These are phyloP conservation scores for Lateolabrax maculatus DNA, from an alignment of 2,797 vertebrate species.

Conservation along the genomic window DNA sequence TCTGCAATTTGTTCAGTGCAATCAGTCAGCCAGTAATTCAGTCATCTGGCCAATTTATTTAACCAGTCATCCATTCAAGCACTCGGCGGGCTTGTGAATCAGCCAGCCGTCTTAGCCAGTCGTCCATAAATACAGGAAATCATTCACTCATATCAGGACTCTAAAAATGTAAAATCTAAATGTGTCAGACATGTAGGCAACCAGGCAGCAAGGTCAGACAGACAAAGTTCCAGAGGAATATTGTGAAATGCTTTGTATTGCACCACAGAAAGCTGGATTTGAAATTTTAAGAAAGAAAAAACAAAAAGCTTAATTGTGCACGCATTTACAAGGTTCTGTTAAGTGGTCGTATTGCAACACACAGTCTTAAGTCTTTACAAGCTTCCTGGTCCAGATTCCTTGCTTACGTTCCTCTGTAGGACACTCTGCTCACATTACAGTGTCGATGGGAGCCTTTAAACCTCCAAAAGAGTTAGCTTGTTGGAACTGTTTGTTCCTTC, in stretches of 20 bases:
- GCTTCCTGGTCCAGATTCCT: neutral
- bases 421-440: neutral
- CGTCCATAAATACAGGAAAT: conserved; percentile 1
- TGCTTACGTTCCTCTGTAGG: neutral
- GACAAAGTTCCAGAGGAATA: neutral
- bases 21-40: conserved; percentile 27
- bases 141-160: neutral
- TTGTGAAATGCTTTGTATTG: too few species aligned
- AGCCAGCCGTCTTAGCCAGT: conserved; percentile 2
- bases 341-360: neutral
- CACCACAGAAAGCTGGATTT: neutral
- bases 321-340: neutral
- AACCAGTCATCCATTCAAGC: conserved; percentile 44
- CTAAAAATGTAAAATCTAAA: conserved; percentile 6
- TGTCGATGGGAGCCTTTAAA: too few species aligned
- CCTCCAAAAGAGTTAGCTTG: too few species aligned
- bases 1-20: conserved; percentile 25
- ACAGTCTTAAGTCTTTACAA: neutral
- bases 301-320: neutral
- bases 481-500: neutral
- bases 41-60: conserved; percentile 49
- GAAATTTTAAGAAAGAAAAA: too few species aligned
- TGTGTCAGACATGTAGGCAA: too few species aligned
- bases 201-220: too few species aligned
- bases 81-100: conserved; percentile 30